phyloP scores from a whole-genome alignment of 2,888 invertebrate genomes.

The Steromphala cineraria region DNA sequence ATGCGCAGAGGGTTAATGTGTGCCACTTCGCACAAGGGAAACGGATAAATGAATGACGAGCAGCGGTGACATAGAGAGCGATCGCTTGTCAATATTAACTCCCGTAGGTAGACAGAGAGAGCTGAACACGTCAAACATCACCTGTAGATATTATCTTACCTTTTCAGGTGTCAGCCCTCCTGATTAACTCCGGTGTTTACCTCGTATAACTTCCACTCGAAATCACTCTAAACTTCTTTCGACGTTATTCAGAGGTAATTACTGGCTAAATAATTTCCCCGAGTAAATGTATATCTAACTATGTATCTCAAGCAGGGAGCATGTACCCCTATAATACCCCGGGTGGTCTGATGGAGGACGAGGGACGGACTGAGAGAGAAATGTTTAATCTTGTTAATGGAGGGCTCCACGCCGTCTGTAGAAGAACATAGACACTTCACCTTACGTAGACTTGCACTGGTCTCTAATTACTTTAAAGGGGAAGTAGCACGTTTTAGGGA shows the following conservation, averaged over 20 bases:
- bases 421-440: not conserved
- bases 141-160: constrained; percentile 9
- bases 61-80: not conserved
- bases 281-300: too few relatives aligned
- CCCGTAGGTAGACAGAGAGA: not conserved
- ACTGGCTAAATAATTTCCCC: not conserved
- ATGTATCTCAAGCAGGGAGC: too few relatives aligned
- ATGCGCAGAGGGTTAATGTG: constrained; percentile 15
- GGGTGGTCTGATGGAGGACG: not conserved
- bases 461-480: too few relatives aligned
- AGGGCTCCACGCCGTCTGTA: not conserved
- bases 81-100: not conserved
- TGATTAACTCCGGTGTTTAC: not conserved
- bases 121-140: not conserved
- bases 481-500: too few relatives aligned
- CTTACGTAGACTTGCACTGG: too few relatives aligned
- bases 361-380: not conserved
- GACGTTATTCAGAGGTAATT: not conserved
- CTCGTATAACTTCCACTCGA: not conserved
- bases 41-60: not conserved
- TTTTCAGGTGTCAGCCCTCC: not conserved
- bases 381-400: constrained; percentile 14
- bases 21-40: constrained; percentile 1
- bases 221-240: not conserved
- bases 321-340: not conserved